Evolutionary conservation across 2,797 vertebrate species (phyloP).

Genomic region (Tamandua tetradactyla): DNA sequence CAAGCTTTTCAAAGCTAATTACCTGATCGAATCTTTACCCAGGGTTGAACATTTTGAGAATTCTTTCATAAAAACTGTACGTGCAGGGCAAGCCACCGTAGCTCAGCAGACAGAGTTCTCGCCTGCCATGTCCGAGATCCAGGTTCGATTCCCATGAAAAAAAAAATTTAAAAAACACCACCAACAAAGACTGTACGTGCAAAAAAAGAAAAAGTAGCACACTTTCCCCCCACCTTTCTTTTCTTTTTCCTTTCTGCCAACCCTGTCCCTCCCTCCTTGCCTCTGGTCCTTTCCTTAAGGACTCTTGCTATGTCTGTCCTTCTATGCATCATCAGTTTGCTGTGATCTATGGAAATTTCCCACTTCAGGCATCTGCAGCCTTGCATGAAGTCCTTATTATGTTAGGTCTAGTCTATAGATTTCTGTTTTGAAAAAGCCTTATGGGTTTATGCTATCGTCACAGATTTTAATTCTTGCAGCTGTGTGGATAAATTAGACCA

Average conservation of each 20-base stretch:
- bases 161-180: too few species aligned
- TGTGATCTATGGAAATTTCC: conserved; percentile 75
- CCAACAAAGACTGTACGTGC: conserved; percentile 59
- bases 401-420: conserved; percentile 65
- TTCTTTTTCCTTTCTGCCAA: conserved; percentile 64
- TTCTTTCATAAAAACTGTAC: conserved; percentile 42
- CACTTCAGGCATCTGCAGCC: conserved; percentile 76
- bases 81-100: too few species aligned
- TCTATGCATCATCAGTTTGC: conserved; percentile 78
- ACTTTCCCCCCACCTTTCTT: background rate
- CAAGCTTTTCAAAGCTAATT: conserved; percentile 76
- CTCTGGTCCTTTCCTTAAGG: background rate
- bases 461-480: conserved; percentile 72
- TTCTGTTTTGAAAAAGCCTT: conserved; percentile 67
- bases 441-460: conserved; percentile 67
- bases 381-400: conserved; percentile 74
- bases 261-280: conserved; percentile 29
- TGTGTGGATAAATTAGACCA: conserved; percentile 69
- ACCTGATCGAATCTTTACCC: conserved; percentile 75
- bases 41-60: conserved; percentile 68
- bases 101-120: too few species aligned
- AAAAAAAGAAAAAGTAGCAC: conserved; percentile 68
- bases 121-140: too few species aligned
- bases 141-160: too few species aligned
- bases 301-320: conserved; percentile 79